A percentile compares a stretch with the other conserved stretches of the same genome.
These are phyloP conservation scores for Oophaga sylvatica DNA, from an alignment of 2,797 vertebrate species.

Conservation along the genomic window DNA sequence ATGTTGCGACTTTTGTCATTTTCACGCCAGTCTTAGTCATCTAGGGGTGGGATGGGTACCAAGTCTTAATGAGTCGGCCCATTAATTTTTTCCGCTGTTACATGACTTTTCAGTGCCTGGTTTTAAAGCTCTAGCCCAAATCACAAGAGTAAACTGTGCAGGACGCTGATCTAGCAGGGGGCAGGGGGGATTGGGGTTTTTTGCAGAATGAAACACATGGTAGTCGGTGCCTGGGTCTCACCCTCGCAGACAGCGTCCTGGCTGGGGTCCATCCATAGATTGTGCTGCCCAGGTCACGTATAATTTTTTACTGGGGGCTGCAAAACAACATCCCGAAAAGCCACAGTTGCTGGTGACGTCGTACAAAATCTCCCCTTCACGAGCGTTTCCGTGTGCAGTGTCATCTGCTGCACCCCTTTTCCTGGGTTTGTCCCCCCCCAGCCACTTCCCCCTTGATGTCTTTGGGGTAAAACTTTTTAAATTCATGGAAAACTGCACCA, in stretches of 20 bases:
- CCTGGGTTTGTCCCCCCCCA: not conserved
- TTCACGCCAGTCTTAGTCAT: no score
- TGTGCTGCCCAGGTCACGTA: constrained; percentile 35
- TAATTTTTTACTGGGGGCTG: not conserved
- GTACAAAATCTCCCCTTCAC: constrained; percentile 14
- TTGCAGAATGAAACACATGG: not conserved
- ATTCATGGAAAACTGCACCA: constrained; percentile 3
- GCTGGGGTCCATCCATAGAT: constrained; percentile 11
- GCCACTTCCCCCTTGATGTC: constrained; percentile 18
- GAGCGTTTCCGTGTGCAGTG: not conserved
- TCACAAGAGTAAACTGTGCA: not conserved
- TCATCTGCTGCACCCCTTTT: not conserved
- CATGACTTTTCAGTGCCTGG: not conserved
- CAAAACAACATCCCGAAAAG: not conserved
- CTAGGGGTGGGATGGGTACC: no score
- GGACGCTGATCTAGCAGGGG: not conserved
- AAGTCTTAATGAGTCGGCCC: no score
- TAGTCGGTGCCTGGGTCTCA: not conserved
- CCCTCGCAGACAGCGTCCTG: constrained; percentile 5
- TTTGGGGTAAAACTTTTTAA: constrained; percentile 34
- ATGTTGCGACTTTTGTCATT: no score
- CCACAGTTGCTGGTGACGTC: not conserved
- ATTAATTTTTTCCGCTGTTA: no score
- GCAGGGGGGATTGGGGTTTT: no score
- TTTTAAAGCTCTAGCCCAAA: not conserved